These are phyloP conservation scores for Enteromius viviparus DNA, from an alignment of 2,797 vertebrate genomes.

Conservation along the genomic window DNA sequence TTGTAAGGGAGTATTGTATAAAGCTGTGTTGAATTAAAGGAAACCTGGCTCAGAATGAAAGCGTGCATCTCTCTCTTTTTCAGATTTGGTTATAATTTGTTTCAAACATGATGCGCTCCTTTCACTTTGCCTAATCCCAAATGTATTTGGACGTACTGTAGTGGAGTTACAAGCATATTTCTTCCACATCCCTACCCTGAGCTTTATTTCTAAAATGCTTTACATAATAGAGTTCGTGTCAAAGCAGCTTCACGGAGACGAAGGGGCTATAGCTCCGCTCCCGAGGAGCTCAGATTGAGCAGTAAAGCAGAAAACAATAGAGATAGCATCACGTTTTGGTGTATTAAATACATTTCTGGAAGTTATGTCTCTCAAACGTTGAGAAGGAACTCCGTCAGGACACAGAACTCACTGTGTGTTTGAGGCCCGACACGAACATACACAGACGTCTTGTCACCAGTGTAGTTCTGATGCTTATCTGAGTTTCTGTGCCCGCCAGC, in stretches of 20 bases:
- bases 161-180: not conserved
- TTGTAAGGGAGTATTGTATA: not conserved
- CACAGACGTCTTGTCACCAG: slow-evolving; percentile 67
- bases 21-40: not conserved
- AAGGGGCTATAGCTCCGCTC: not conserved
- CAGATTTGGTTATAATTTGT: not conserved
- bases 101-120: not conserved
- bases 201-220: not conserved
- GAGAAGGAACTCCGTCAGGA: not conserved
- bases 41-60: not conserved
- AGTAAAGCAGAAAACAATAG: not conserved
- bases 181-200: not conserved
- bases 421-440: slow-evolving; percentile 62
- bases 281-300: not conserved
- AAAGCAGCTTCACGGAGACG: not conserved
- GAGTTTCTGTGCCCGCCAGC: slow-evolving; percentile 63
- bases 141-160: not conserved
- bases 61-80: not conserved
- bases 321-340: not conserved
- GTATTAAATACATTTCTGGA: not conserved
- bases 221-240: not conserved
- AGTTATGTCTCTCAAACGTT: not conserved
- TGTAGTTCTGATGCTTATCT: slow-evolving; percentile 75
- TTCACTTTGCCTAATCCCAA: not conserved
- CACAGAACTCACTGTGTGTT: not conserved